These are phyloP conservation scores for Lepilemur ruficaudatus DNA, from an alignment of 2,797 vertebrate genomes.

Conservation along the genomic window DNA sequence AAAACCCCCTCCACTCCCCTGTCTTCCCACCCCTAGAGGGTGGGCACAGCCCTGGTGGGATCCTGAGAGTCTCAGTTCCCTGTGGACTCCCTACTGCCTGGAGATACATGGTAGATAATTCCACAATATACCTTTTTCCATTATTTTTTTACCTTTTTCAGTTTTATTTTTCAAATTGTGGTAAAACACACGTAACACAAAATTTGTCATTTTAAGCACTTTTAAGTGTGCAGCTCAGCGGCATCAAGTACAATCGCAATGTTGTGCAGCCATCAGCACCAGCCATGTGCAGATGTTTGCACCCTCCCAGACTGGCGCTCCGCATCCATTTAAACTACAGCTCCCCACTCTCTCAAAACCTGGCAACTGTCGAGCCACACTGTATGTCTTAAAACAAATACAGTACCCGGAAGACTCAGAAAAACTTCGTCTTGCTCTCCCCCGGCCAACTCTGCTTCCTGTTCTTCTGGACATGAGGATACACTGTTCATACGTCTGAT, in stretches of 20 bases:
- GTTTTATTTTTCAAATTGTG: not conserved
- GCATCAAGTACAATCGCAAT: not conserved
- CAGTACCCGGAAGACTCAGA: not conserved
- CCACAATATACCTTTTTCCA: rapidly evolving
- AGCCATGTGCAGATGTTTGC: not conserved
- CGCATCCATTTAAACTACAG: not conserved
- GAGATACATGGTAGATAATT: not conserved
- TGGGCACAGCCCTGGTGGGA: too few species aligned
- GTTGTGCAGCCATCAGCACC: not conserved
- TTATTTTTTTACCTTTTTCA: not conserved
- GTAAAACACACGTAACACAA: not conserved
- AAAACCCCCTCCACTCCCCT: not conserved
- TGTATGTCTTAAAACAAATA: not conserved
- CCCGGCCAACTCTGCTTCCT: rapidly evolving
- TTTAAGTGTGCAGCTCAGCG: too few species aligned
- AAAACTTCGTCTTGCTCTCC: not conserved
- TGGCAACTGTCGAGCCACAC: not conserved
- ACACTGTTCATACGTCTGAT: too few species aligned
- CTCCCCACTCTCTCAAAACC: too few species aligned
- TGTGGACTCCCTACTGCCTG: not conserved
- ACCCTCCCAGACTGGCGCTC: not conserved
- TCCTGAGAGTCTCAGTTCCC: rapidly evolving
- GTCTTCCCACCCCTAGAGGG: rapidly evolving
- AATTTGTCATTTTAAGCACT: not conserved
- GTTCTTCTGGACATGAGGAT: not conserved